phyloP scores from a whole-genome alignment of 2,797 vertebrate genomes.

The Pampus argenteus region DNA sequence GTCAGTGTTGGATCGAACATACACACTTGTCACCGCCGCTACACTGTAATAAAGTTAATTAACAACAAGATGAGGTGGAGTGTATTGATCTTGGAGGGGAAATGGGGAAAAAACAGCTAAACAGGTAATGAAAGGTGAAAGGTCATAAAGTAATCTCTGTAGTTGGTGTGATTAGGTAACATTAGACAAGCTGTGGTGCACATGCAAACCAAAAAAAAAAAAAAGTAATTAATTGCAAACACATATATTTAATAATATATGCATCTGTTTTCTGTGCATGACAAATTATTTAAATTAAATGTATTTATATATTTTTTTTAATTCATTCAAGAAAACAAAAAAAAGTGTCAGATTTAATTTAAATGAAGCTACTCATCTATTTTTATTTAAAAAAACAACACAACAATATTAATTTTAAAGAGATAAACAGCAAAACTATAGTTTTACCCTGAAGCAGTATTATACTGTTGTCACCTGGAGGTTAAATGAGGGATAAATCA shows the following conservation, averaged over 20 bases:
- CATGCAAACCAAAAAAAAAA: too few relatives aligned
- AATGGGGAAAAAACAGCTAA: neutral
- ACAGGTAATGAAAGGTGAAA: neutral
- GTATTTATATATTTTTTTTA: neutral
- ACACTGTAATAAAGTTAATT: conserved; percentile 67
- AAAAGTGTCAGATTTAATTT: conserved; percentile 4
- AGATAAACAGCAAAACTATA: neutral
- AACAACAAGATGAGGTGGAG: conserved; percentile 31
- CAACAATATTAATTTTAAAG: conserved; percentile 1
- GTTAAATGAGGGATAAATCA: conserved; percentile 8
- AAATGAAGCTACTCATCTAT: neutral
- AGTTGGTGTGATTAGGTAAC: neutral
- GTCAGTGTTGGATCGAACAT: conserved; percentile 27
- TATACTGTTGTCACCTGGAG: neutral
- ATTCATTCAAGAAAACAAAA: neutral
- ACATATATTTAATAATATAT: neutral
- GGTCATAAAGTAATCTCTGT: neutral
- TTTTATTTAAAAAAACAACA: neutral
- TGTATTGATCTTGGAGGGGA: conserved; percentile 29
- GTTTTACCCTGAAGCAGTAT: too few relatives aligned
- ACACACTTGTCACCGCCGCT: conserved; percentile 29
- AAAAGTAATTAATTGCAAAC: neutral
- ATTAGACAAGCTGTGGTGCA: neutral
- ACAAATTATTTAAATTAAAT: neutral
- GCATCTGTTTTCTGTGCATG: neutral